Percentiles rank a stretch among this genome's conserved stretches.
These are phyloP conservation scores for Archocentrus centrarchus DNA, from an alignment of 2,113 vertebrate genomes.

Conservation along the genomic window DNA sequence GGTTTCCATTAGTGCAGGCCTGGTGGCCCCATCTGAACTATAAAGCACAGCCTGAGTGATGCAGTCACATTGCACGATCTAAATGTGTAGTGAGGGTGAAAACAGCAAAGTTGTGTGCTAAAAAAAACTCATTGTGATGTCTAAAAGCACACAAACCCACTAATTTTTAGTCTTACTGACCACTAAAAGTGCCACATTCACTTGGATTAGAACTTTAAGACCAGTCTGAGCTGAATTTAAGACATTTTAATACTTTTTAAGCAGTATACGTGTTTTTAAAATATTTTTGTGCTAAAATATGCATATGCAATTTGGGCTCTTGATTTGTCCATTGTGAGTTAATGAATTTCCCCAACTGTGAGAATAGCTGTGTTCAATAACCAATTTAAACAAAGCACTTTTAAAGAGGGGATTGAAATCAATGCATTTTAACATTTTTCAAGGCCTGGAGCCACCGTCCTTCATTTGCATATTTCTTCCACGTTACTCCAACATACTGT, in stretches of 20 bases:
- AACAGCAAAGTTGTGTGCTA: background rate
- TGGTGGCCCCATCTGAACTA: background rate
- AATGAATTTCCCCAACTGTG: no score
- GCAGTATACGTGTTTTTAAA: background rate
- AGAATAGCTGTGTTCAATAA: no score
- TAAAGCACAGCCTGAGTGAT: background rate
- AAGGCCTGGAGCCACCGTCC: background rate
- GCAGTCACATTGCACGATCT: background rate
- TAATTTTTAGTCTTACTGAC: no score
- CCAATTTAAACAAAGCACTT: no score
- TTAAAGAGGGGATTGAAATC: no score
- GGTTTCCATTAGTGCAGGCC: background rate
- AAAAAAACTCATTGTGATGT: background rate
- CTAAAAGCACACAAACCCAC: background rate
- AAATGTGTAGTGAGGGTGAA: background rate
- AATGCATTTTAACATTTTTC: background rate
- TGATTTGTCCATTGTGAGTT: no score
- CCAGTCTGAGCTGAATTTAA: background rate
- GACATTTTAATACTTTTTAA: background rate
- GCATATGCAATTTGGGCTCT: no score
- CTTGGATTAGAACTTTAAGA: background rate
- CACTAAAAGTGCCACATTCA: background rate
- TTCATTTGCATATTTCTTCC: background rate
- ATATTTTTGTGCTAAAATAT: no score
- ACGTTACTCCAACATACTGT: background rate